A percentile compares a stretch with the other conserved stretches of the same genome.
phyloP scores from a whole-genome alignment of 2,113 vertebrate genomes.

The Pygoscelis antarcticus region DNA sequence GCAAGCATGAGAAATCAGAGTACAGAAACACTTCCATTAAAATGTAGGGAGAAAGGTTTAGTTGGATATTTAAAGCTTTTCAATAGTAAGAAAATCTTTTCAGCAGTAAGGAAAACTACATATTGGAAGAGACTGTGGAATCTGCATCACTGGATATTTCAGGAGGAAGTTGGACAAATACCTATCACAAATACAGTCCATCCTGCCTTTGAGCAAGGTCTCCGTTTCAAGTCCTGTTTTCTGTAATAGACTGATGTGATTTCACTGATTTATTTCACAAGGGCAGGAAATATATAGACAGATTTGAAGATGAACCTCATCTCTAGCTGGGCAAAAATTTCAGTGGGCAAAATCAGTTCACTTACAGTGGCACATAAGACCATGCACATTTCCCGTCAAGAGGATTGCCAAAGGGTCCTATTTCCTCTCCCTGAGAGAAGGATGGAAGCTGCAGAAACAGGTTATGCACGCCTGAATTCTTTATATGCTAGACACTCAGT shows the following conservation, averaged over 20 bases:
- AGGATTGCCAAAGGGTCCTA: not conserved
- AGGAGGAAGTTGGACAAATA: not conserved
- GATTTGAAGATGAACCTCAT: not conserved
- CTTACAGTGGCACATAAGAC: not conserved
- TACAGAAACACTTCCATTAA: not conserved
- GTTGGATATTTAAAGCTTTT: not conserved
- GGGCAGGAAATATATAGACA: not conserved
- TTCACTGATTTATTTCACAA: not conserved
- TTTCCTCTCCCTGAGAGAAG: not conserved
- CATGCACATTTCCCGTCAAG: not conserved
- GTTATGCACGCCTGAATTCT: not conserved
- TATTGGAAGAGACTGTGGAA: not conserved
- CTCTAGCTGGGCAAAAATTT: not conserved
- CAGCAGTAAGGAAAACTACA: not conserved
- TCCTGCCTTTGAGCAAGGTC: not conserved
- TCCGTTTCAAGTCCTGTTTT: not conserved
- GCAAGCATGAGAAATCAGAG: not conserved
- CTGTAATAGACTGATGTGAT: not conserved
- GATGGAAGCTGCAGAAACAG: not conserved
- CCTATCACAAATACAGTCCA: not conserved
- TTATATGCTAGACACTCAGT: not conserved
- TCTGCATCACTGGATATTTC: not conserved
- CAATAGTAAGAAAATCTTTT: not conserved
- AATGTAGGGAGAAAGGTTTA: not conserved
- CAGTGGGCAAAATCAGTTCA: not conserved